Percentiles rank a stretch among this genome's conserved stretches.
Conservation (phyloP, 2,797 vertebrate species). For the Darevskia nairensis region DNA sequence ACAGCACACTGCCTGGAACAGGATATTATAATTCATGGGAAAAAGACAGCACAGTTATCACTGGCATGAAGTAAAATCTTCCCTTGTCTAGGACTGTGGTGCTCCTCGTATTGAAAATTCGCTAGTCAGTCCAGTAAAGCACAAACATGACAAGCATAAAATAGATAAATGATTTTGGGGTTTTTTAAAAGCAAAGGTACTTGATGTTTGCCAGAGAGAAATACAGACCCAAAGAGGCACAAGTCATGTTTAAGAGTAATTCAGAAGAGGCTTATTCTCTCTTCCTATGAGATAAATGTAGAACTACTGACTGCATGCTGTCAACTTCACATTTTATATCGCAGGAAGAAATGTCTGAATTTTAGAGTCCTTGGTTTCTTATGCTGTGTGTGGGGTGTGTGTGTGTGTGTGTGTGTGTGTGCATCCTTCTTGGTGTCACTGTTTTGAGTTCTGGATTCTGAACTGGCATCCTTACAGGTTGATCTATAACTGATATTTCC, state of each 20-base stretch:
- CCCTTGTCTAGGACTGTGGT: neutral
- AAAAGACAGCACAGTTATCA: neutral
- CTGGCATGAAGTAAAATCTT: neutral
- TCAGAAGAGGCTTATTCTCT: conserved; percentile 33
- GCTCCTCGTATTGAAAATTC: neutral
- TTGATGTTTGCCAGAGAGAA: neutral
- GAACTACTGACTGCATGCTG: conserved; percentile 4
- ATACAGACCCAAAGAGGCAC: neutral
- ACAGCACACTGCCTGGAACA: neutral
- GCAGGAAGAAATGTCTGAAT: neutral
- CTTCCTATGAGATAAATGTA: conserved; percentile 14
- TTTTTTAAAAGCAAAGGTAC: neutral
- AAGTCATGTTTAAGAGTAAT: conserved; percentile 17
- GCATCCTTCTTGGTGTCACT: conserved; percentile 3
- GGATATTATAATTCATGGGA: conserved; percentile 7
- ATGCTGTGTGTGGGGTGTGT: neutral
- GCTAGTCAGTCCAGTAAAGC: neutral
- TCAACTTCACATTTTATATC: conserved; percentile 35
- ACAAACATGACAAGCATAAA: neutral
- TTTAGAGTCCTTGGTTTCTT: conserved; percentile 14
- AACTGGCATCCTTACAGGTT: neutral
- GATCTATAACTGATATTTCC: neutral
- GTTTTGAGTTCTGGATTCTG: neutral
- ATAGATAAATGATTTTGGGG: neutral
- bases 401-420: no score